Base-by-base conservation (phyloP, 2,797 vertebrate genomes). In the Sardinella longiceps region DNA sequence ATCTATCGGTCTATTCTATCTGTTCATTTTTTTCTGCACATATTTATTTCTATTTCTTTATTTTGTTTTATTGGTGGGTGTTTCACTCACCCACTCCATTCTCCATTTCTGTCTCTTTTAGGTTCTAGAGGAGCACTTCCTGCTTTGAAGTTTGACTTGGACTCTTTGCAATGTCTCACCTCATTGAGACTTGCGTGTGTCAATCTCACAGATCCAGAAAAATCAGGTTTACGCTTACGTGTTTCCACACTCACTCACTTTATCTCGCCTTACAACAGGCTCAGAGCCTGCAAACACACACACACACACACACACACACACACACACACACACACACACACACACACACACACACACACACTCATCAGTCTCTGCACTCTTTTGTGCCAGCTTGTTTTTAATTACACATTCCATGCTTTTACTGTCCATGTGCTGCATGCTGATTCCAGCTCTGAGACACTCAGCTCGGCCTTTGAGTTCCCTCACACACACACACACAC, bases 381-480 rank as follows among this genome's bases (percentile, higher is more conserved):
- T 89, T 91, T 90, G 86, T 88, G 86, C 83, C 87, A 18, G 80
- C 83, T 88, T 90, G 85, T 87, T 86, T 86, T 88, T 91, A 90
- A 90, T 90, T 89, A 90, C 87, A 86, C 87, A 88, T 85, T 88
- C 85, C 83, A 86, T 89, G 87, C 87, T 87, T 88, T 88, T 85
- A 85, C 85, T 84, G 82, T 80, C 85, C 83, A 30, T 82, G 84
- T 77, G 86, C 81, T 84, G 58, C 46, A 83, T 63, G 14, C 46
- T 37, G 80, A 85, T 88, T 48, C 39, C 58, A 28, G 84, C 80
- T 81, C 56, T 84, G 11, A 70, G 28, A 70, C 66, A 74, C 66
- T 74, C 66, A 33, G 28, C 66, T 74, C 33, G 18, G 33, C 66
- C 66, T 74, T 74, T 74, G 30, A 74, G 66, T 74, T 74, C 14